Evolutionary conservation across 2,113 vertebrate genomes (phyloP), one percentile per base, ranked within the genome.

Genomic region (Vombatus ursinus): DNA sequence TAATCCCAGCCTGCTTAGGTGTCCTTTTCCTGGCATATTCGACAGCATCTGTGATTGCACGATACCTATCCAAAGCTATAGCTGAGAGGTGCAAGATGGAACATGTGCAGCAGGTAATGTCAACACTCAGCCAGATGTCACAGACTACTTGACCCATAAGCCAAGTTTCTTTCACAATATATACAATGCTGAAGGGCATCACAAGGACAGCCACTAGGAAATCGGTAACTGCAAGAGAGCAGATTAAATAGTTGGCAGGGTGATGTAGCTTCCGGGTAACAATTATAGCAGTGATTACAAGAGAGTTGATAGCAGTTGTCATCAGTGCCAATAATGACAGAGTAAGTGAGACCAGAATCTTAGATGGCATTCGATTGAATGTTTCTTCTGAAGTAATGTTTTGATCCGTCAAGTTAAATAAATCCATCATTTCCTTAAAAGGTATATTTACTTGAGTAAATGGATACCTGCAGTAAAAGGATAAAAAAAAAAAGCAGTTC

Each of bases 111-210:
- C 99, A 99, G 0, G 99, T 99, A 90, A 99, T 99, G 95, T 99
- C 99, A 93, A 99, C 99, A 0, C 99, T 99, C 95, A 99, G 98
- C 99, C 99, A 99, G 89, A 99, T 98, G 97, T 99, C 99, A 94
- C 99, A 99, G 96, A 99, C 98, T 91, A 99, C 99, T 97, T 99
- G 99, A 3, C 99, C 99, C 99, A 99, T 99, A 89, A 99, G 98
- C 99, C 99, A 99, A 23, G 98, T 99, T 97, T 99, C 99, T 96
- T 99, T 99, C 93, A 99, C 98, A 53, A 99, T 99, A 97, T 99
- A 99, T 94, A 99, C 98, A 28, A 99, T 99, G 95, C 99, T 99
- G 98, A 99, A 99, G 93, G 99, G 99, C 99, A 99, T 99, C 97
- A 99, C 99, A 94, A 99, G 97, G 90, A 99, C 98, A 28, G 99